phyloP scores from a whole-genome alignment of 2,113 vertebrate species.

The Pygoscelis antarcticus region DNA sequence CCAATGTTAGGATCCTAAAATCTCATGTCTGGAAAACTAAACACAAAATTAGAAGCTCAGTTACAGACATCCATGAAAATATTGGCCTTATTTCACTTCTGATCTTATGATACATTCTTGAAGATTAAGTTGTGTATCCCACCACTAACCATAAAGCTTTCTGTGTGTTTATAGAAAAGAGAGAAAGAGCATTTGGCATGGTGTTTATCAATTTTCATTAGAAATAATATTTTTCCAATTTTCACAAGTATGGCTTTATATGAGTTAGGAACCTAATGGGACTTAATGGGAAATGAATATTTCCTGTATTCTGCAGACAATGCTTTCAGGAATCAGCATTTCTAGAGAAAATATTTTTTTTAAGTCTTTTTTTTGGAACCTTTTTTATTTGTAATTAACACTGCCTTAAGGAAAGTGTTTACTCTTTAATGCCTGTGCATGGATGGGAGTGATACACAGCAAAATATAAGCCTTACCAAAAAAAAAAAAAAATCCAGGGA shows the following conservation, averaged over 20 bases:
- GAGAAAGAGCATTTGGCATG: background rate
- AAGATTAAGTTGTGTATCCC: background rate
- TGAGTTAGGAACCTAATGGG: background rate
- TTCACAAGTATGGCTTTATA: background rate
- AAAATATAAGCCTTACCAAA: background rate
- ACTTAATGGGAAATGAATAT: background rate
- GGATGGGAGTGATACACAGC: background rate
- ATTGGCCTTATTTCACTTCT: background rate
- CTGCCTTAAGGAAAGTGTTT: background rate
- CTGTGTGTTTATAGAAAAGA: background rate
- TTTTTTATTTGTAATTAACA: background rate
- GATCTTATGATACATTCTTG: background rate
- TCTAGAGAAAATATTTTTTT: background rate
- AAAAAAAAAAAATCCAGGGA: background rate
- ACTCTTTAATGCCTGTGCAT: background rate
- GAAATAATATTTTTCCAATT: background rate
- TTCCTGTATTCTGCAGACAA: background rate
- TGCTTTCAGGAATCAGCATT: background rate
- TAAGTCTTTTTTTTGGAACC: background rate
- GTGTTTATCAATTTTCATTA: background rate
- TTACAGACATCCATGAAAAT: background rate
- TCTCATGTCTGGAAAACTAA: background rate
- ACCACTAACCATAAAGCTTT: background rate
- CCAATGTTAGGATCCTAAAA: background rate
- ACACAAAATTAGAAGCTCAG: background rate